Conservation (phyloP, 2,888 invertebrate genomes). For the Dynastes hyllus region DNA sequence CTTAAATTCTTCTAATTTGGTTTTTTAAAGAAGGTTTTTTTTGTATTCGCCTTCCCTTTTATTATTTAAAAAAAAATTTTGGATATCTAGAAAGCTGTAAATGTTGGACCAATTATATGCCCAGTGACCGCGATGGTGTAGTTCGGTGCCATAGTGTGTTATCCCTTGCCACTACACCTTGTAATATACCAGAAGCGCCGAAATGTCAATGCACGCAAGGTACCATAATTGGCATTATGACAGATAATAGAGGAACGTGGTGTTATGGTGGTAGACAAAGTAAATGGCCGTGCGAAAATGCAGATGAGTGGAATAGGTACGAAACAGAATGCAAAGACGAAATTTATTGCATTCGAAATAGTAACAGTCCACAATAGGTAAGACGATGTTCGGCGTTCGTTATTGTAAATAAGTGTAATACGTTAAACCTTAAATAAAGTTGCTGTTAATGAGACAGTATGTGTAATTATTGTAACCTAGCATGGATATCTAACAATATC, state of each 20-base stretch:
- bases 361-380: background rate
- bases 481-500: no score
- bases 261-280: background rate
- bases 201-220: background rate
- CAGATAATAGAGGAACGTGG: conserved; percentile 8
- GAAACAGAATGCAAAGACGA: conserved; percentile 18
- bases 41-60: background rate
- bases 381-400: no score
- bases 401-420: no score
- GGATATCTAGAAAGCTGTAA: conserved; percentile 16
- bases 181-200: conserved; percentile 35
- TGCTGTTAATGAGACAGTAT: no score
- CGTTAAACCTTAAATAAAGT: no score
- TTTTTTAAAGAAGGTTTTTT: conserved; percentile 1
- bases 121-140: background rate
- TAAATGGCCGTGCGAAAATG: conserved; percentile 39
- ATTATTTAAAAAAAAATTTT: no score
- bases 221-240: conserved; percentile 1
- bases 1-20: no score
- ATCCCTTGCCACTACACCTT: background rate
- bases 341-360: conserved; percentile 27
- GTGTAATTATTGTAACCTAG: no score
- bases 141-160: background rate
- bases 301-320: conserved; percentile 16
- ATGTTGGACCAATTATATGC: conserved; percentile 16